Percentiles rank a stretch among this genome's conserved stretches.
phyloP scores from a whole-genome alignment of 1,140 invertebrate species.

The Drosophila albomicans region DNA sequence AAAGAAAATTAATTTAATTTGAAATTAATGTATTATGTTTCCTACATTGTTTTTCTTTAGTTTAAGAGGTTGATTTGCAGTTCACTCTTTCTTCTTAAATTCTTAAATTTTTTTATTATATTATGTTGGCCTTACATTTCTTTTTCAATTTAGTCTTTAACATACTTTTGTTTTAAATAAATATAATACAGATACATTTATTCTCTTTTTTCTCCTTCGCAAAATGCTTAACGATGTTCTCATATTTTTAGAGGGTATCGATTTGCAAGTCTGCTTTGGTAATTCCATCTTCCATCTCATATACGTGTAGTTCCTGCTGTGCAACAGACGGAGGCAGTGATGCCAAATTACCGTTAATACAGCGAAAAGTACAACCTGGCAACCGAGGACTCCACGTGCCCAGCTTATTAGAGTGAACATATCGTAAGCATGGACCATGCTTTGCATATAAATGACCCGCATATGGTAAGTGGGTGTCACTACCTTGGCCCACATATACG shows the following conservation, averaged over 20 bases:
- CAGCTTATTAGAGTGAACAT: slow-evolving; percentile 72
- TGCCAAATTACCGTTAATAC: slow-evolving; percentile 50
- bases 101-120: too few species aligned
- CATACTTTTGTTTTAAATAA: too few species aligned
- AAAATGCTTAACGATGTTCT: background rate
- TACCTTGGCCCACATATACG: slow-evolving; percentile 49
- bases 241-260: slow-evolving; percentile 3
- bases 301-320: slow-evolving; percentile 1
- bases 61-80: too few species aligned
- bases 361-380: slow-evolving; percentile 39
- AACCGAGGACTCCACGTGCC: slow-evolving; percentile 45
- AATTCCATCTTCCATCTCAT: background rate
- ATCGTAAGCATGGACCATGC: slow-evolving; percentile 68
- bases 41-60: too few species aligned
- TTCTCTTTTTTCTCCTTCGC: background rate
- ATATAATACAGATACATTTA: too few species aligned
- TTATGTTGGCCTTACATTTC: too few species aligned
- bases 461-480: slow-evolving; percentile 39
- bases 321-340: slow-evolving; percentile 24
- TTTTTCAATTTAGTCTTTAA: too few species aligned
- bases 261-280: background rate
- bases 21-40: too few species aligned
- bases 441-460: slow-evolving; percentile 80
- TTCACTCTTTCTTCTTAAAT: too few species aligned
- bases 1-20: too few species aligned